phyloP scores from a whole-genome alignment of 1,140 invertebrate genomes.

The Mercenaria mercenaria region DNA sequence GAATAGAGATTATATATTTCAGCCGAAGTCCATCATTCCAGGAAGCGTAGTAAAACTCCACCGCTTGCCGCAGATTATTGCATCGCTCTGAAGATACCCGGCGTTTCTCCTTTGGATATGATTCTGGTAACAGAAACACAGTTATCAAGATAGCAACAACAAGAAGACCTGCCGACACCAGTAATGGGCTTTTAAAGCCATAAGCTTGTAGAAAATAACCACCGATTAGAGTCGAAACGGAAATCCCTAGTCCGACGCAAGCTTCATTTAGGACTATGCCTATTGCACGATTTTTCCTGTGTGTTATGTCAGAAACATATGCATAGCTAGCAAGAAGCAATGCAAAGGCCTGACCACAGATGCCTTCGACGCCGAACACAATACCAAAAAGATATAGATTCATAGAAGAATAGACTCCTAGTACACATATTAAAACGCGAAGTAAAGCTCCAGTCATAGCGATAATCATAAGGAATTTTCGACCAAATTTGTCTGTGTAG shows the following conservation, averaged over 20 bases:
- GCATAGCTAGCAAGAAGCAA: conserved; percentile 28
- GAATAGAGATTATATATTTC: conserved; percentile 6
- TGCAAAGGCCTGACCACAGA: conserved; percentile 6
- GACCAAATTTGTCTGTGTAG: conserved; percentile 54
- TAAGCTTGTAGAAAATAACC: conserved; percentile 7
- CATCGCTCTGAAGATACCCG: not conserved
- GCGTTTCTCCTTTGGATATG: conserved; percentile 12
- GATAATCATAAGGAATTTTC: conserved; percentile 40
- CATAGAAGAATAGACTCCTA: conserved; percentile 3
- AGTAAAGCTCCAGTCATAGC: conserved; percentile 21
- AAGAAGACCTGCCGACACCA: not conserved
- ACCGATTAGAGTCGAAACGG: not conserved
- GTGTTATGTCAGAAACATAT: conserved; percentile 28
- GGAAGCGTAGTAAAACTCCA: conserved; percentile 12
- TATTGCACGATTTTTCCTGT: conserved; percentile 19
- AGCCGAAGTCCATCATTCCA: not conserved
- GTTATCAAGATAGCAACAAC: not conserved
- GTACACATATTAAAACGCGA: not conserved
- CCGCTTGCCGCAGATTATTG: not conserved
- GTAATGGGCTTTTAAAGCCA: conserved; percentile 13
- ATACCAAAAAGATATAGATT: conserved; percentile 5
- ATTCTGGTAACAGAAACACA: conserved; percentile 20
- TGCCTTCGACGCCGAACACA: conserved; percentile 9
- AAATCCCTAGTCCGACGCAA: not conserved
- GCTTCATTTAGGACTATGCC: conserved; percentile 34